Percentiles rank a stretch among this genome's conserved stretches.
These are phyloP conservation scores for Tetramorium alpestre DNA, from an alignment of 1,140 invertebrate species.

Conservation along the genomic window DNA sequence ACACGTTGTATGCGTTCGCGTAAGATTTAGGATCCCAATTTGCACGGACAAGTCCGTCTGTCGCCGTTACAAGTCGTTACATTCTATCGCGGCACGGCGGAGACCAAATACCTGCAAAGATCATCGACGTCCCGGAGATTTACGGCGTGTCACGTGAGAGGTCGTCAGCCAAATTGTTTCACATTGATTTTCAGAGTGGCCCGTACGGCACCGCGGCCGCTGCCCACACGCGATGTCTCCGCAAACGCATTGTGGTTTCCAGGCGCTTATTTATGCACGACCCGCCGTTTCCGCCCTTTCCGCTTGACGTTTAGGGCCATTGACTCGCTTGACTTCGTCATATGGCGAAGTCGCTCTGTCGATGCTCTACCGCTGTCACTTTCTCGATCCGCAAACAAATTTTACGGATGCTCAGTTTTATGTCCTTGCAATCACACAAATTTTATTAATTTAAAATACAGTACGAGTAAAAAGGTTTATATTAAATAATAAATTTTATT, in stretches of 20 bases:
- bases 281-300: conserved; percentile 74
- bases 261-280: conserved; percentile 74
- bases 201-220: conserved; percentile 56
- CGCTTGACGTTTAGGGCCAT: conserved; percentile 71
- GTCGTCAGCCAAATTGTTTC: conserved; percentile 74
- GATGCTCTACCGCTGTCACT: conserved; percentile 43
- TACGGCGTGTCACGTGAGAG: conserved; percentile 66
- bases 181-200: conserved; percentile 73
- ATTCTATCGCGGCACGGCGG: background rate
- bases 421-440: background rate
- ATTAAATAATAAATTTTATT: background rate
- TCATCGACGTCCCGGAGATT: conserved; percentile 63
- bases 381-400: conserved; percentile 2
- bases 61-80: background rate
- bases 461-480: background rate
- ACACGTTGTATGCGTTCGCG: background rate
- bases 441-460: background rate
- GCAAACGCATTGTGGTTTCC: conserved; percentile 73
- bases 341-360: conserved; percentile 66
- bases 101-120: conserved; percentile 8
- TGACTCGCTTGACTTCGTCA: conserved; percentile 70
- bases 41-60: conserved; percentile 7
- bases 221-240: conserved; percentile 73
- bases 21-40: conserved; percentile 25
- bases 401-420: background rate